A percentile compares a stretch with the other conserved stretches of the same genome.
Evolutionary conservation across 1,140 invertebrate genomes (phyloP).

Genomic region (Megalonaias nervosa): DNA sequence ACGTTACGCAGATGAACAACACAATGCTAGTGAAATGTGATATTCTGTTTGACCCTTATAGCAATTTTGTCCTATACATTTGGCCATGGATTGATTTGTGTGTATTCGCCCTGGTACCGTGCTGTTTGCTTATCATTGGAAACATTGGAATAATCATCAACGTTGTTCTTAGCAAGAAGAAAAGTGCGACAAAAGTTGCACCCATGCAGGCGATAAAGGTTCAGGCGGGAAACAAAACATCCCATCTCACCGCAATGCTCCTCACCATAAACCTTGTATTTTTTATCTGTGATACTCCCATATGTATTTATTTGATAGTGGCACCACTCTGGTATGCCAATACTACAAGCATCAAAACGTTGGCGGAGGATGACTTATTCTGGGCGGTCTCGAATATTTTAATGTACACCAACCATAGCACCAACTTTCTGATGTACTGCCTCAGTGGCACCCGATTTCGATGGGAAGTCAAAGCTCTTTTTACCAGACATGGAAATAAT

Average conservation of each 20-base stretch:
- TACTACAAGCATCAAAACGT: neutral
- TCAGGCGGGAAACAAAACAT: conserved; percentile 3
- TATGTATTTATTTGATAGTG: conserved; percentile 28
- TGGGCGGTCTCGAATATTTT: conserved; percentile 31
- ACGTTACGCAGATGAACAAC: neutral
- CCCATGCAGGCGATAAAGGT: neutral
- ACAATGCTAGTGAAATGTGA: neutral
- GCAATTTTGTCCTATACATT: conserved; percentile 6
- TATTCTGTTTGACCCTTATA: conserved; percentile 5
- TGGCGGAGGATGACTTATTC: conserved; percentile 7
- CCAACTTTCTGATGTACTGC: conserved; percentile 29
- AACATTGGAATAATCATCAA: conserved; percentile 18
- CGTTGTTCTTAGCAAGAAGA: conserved; percentile 21
- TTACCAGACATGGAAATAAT: too few species aligned
- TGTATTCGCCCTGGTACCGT: conserved; percentile 17
- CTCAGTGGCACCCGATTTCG: conserved; percentile 28
- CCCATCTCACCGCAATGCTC: conserved; percentile 13
- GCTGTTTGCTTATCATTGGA: conserved; percentile 12
- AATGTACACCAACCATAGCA: conserved; percentile 29
- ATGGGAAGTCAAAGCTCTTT: conserved; percentile 6
- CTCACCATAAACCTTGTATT: conserved; percentile 25
- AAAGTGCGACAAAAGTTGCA: conserved; percentile 4
- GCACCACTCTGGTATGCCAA: conserved; percentile 1
- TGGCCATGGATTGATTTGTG: conserved; percentile 37
- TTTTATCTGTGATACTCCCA: conserved; percentile 24